These are phyloP conservation scores for Brachylomia viminalis DNA, from an alignment of 2,888 invertebrate species.

Conservation along the genomic window DNA sequence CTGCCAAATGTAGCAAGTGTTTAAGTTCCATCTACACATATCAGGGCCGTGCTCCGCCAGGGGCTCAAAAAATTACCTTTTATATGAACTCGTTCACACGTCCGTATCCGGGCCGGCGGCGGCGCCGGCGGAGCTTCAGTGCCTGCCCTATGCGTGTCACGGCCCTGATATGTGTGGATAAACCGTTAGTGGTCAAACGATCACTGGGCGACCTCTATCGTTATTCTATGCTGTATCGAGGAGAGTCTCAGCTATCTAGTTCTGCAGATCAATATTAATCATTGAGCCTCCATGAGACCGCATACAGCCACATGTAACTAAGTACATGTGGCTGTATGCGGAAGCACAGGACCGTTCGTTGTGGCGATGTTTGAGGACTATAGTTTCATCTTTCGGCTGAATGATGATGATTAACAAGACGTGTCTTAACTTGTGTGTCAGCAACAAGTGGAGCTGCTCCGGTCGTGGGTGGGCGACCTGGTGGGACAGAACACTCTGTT, in stretches of 20 bases:
- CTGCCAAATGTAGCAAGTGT: not conserved
- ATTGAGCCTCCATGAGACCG: too few species aligned
- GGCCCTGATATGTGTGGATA: not conserved
- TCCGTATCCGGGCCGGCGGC: too few species aligned
- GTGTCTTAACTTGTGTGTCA: slow-evolving; percentile 70
- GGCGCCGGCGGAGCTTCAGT: too few species aligned
- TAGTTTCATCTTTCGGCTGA: not conserved
- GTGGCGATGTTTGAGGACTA: not conserved
- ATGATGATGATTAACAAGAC: not conserved
- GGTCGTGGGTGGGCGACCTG: slow-evolving; percentile 92
- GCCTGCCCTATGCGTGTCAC: too few species aligned
- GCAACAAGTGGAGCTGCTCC: slow-evolving; percentile 92
- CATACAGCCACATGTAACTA: too few species aligned
- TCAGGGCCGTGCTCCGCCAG: too few species aligned
- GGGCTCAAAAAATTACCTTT: too few species aligned
- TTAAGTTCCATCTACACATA: not conserved
- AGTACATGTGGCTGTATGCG: not conserved
- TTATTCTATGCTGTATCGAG: not conserved
- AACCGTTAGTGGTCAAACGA: too few species aligned
- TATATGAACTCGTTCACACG: too few species aligned
- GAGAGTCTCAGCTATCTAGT: not conserved
- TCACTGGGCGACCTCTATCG: not conserved
- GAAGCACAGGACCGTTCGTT: not conserved
- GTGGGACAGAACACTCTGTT: slow-evolving; percentile 93
- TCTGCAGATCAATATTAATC: not conserved